These are phyloP conservation scores for Helleia helle DNA, from an alignment of 2,888 invertebrate genomes.

Conservation along the genomic window DNA sequence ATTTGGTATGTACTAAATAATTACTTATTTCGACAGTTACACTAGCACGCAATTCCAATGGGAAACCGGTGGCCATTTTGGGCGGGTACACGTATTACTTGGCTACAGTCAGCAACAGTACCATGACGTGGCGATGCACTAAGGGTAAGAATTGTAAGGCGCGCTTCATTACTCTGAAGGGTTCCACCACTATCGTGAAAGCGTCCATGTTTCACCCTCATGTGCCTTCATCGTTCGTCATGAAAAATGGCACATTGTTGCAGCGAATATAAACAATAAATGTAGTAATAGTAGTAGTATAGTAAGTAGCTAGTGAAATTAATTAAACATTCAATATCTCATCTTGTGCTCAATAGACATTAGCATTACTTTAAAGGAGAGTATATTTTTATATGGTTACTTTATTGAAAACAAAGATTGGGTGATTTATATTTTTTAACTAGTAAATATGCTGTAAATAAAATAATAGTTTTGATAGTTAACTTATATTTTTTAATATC, in stretches of 20 bases:
- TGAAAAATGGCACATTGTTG: constrained; percentile 26
- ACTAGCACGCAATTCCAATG: constrained; percentile 17
- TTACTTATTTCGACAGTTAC: constrained; percentile 17
- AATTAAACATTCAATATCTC: too few relatives aligned
- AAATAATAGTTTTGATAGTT: too few relatives aligned
- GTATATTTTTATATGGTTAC: too few relatives aligned
- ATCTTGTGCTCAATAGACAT: too few relatives aligned
- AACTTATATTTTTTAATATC: too few relatives aligned
- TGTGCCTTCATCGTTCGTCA: constrained; percentile 27
- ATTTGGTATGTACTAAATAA: constrained; percentile 1
- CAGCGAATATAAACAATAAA: too few relatives aligned
- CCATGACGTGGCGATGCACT: constrained; percentile 20
- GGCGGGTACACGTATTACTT: constrained; percentile 21
- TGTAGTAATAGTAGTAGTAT: constrained; percentile 21
- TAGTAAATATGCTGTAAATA: too few relatives aligned
- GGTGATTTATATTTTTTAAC: too few relatives aligned
- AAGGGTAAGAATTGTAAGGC: constrained; percentile 19
- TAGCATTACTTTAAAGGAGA: too few relatives aligned
- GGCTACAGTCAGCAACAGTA: constrained; percentile 10
- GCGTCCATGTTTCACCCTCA: constrained; percentile 39
- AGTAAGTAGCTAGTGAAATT: too few relatives aligned
- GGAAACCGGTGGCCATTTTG: constrained; percentile 19
- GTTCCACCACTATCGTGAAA: constrained; percentile 1
- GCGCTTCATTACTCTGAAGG: constrained; percentile 14
- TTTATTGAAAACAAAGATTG: too few relatives aligned